Evolutionary conservation across 2,888 invertebrate genomes (phyloP).

Genomic region (Melanotus villosus): DNA sequence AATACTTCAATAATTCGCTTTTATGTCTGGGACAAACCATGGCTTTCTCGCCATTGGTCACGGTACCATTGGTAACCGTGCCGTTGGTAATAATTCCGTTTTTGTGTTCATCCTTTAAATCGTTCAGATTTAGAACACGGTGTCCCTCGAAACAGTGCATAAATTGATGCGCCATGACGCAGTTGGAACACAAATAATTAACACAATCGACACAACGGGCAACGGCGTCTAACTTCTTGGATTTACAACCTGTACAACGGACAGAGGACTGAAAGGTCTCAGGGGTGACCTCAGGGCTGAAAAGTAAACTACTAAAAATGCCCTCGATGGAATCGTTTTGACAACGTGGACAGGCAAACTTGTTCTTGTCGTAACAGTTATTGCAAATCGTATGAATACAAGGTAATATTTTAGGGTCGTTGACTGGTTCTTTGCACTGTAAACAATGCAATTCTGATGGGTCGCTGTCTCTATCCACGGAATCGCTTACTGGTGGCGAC

Average conservation of each 20-base stretch:
- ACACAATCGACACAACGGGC: conserved; percentile 97
- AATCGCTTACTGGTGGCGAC: conserved; percentile 88
- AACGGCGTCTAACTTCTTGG: conserved; percentile 93
- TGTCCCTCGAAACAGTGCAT: conserved; percentile 99
- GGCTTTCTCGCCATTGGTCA: conserved; percentile 61
- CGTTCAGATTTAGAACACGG: conserved; percentile 83
- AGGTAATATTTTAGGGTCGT: conserved; percentile 82
- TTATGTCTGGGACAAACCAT: conserved; percentile 91
- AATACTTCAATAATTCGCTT: conserved; percentile 92
- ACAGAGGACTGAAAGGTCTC: conserved; percentile 71
- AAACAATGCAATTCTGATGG: conserved; percentile 70
- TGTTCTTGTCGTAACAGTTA: conserved; percentile 84
- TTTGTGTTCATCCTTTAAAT: conserved; percentile 73
- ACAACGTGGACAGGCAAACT: conserved; percentile 83
- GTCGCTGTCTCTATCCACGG: conserved; percentile 78
- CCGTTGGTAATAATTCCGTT: conserved; percentile 51
- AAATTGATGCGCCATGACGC: conserved; percentile 98
- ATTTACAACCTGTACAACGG: conserved; percentile 97
- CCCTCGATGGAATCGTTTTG: conserved; percentile 69
- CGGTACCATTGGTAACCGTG: conserved; percentile 43
- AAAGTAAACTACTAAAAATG: conserved; percentile 64
- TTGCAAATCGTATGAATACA: conserved; percentile 91
- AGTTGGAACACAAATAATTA: conserved; percentile 95
- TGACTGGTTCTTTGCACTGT: conserved; percentile 83
- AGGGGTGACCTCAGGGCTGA: conserved; percentile 60